Conservation (phyloP, 2,888 invertebrate genomes). For the Lamproptera curius region DNA sequence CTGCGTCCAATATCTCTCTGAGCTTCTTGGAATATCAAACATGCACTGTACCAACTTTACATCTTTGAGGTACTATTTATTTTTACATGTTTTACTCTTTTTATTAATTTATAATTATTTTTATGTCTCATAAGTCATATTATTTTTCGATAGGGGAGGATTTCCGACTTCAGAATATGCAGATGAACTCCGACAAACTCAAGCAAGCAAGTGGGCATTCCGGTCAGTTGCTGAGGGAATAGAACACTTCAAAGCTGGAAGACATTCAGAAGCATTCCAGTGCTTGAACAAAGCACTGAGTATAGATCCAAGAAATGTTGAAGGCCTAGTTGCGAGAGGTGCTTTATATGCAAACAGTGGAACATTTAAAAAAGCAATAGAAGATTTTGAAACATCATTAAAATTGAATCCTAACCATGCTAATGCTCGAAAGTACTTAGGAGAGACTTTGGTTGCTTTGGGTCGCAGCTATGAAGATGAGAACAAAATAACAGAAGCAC, state of each 20-base stretch:
- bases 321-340: constrained; percentile 94
- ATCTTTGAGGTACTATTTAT: constrained; percentile 79
- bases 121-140: constrained; percentile 3
- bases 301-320: constrained; percentile 94
- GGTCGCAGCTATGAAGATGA: constrained; percentile 94
- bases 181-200: constrained; percentile 89
- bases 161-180: constrained; percentile 91
- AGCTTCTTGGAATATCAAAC: constrained; percentile 84
- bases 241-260: constrained; percentile 94
- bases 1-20: constrained; percentile 89
- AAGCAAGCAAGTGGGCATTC: constrained; percentile 96
- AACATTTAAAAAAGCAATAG: constrained; percentile 94
- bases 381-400: constrained; percentile 95
- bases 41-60: constrained; percentile 84
- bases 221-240: constrained; percentile 97
- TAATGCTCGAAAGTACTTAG: constrained; percentile 96
- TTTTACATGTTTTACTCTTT: too few relatives aligned
- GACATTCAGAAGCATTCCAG: constrained; percentile 96
- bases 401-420: constrained; percentile 93
- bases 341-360: constrained; percentile 96
- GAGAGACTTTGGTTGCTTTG: constrained; percentile 93
- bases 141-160: constrained; percentile 76
- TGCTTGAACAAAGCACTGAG: constrained; percentile 95
- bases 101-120: neutral
- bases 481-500: constrained; percentile 89